Conservation (phyloP, 2,113 vertebrate species). For the Corydoras sp. region DNA sequence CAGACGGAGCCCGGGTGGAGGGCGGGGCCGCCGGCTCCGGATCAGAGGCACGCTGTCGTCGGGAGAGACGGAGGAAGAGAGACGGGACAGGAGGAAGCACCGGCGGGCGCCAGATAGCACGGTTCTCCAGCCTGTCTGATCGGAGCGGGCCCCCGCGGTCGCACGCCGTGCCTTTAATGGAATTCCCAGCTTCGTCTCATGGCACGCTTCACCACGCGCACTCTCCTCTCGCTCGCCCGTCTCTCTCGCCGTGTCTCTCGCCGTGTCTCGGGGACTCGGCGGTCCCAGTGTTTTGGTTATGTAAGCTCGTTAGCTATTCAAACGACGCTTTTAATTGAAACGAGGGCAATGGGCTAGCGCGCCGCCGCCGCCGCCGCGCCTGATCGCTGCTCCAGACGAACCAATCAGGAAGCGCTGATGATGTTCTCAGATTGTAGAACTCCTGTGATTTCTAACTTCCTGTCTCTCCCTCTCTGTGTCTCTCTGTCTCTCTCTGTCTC, state of each 20-base stretch:
- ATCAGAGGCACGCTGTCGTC: too few relatives aligned
- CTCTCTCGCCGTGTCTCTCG: background rate
- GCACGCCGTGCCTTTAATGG: constrained; percentile 52
- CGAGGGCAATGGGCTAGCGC: constrained; percentile 4
- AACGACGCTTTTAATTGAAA: constrained; percentile 39
- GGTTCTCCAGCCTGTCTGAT: constrained; percentile 48
- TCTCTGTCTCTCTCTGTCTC: too few relatives aligned
- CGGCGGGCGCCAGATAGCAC: constrained; percentile 35
- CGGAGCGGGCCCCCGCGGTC: constrained; percentile 53
- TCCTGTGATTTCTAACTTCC: constrained; percentile 7
- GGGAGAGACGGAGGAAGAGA: background rate
- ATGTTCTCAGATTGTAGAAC: constrained; percentile 18
- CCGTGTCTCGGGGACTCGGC: constrained; percentile 33
- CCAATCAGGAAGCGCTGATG: constrained; percentile 8
- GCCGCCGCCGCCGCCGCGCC: constrained; percentile 1
- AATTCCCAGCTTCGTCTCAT: constrained; percentile 53
- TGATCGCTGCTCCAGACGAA: constrained; percentile 21
- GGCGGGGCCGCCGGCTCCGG: too few relatives aligned
- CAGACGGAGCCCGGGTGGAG: too few relatives aligned
- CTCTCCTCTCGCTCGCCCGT: constrained; percentile 28
- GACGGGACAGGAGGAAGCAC: background rate
- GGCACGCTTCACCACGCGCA: constrained; percentile 47
- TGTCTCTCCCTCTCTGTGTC: constrained; percentile 4
- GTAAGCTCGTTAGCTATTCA: constrained; percentile 51
- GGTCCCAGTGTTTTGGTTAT: constrained; percentile 33